Conservation (phyloP, 1,140 invertebrate genomes). For the Lordiphosa collinella region DNA sequence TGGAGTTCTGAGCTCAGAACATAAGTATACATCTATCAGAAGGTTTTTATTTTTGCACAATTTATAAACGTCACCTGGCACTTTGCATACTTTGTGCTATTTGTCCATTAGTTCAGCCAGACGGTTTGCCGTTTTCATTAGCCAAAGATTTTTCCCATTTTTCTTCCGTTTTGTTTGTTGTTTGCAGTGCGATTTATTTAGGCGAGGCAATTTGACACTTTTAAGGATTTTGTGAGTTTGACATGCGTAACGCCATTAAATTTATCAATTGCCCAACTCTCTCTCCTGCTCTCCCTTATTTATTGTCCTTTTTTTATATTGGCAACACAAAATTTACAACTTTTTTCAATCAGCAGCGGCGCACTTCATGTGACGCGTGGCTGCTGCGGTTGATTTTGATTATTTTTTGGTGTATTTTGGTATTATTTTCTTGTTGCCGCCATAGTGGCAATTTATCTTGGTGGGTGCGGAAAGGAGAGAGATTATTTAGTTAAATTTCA, state of each 20-base stretch:
- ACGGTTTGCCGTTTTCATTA: conserved; percentile 66
- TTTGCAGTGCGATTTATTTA: conserved; percentile 38
- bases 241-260: conserved; percentile 78
- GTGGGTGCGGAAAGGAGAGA: not conserved
- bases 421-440: conserved; percentile 30
- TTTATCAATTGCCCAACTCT: conserved; percentile 74
- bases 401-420: conserved; percentile 37
- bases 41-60: conserved; percentile 54
- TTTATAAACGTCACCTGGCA: conserved; percentile 66
- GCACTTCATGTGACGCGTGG: conserved; percentile 55
- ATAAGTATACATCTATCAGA: conserved; percentile 56
- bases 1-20: not conserved
- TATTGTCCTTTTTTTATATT: conserved; percentile 37
- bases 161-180: conserved; percentile 35
- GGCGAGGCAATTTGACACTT: conserved; percentile 61
- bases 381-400: conserved; percentile 66
- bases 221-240: conserved; percentile 64
- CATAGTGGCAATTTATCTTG: conserved; percentile 62
- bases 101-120: conserved; percentile 51
- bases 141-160: conserved; percentile 32
- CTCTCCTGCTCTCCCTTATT: conserved; percentile 31
- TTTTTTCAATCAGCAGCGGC: conserved; percentile 70
- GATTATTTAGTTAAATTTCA: not conserved
- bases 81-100: conserved; percentile 37
- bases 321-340: conserved; percentile 65